Evolutionary conservation across 2,888 invertebrate species (phyloP), one percentile per base, ranked within the genome.

Genomic region (Hemithea aestivaria): DNA sequence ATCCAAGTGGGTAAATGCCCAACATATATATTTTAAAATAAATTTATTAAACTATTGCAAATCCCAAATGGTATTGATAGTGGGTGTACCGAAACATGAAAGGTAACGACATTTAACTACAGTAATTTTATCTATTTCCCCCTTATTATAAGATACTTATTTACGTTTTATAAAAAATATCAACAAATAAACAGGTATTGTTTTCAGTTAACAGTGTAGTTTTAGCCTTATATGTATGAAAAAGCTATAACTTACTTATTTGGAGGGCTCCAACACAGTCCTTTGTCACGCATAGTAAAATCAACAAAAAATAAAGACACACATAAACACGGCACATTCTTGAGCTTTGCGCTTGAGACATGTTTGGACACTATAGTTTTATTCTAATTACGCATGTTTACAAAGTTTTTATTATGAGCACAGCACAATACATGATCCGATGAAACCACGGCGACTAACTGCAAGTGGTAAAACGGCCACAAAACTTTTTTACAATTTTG

Each of bases 281-380:
- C 79, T 80, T 79, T 79, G 80, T 80, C 67, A 74, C 62, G 48
- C 67, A 65, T 63, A 77, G 62, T 63, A 80, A 62, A 73, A 80
- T 62, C 60, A 78, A 62, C 61, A 73, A 72, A 73, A 78, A 72
- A 74, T 67, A 58, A 71, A 66, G 33, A 67, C 59, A 62, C 63
- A 68, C 75, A 76, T 65, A 66, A 59, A 62, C 65, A 71, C 64
- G 56, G 62, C 70, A 73, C 83, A 83, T 82, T 74, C 67, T 82
- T 59, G 56, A 69, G 73, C 69, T 50, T 44, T 53, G 59, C 56
- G 46, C 61, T 60, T 48, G 57, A 45, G 53, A 62, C 68, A 69
- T 68, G 38, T 40, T 63, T 45, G 51, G 45, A 51, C 37, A 35
- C 16, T 38, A 39, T 32, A 45, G 41, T 26, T 48, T 40, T 28